phyloP scores from a whole-genome alignment of 2,888 invertebrate genomes.

The Chromoteleia sp. region DNA sequence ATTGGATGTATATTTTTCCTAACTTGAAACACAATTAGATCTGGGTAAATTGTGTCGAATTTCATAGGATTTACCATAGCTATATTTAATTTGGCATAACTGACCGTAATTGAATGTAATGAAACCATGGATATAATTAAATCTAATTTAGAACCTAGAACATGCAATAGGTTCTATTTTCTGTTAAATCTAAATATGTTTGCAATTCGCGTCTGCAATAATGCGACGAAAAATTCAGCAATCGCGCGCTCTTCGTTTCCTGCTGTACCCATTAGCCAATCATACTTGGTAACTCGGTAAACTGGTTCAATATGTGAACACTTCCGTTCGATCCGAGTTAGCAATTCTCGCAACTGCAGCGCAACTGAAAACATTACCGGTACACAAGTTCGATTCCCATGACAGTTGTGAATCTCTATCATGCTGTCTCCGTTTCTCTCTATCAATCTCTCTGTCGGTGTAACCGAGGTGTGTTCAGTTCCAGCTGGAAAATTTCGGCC shows the following conservation, averaged over 20 bases:
- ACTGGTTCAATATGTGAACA: conserved; percentile 50
- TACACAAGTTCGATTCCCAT: conserved; percentile 68
- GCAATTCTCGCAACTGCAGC: conserved; percentile 45
- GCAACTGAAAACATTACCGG: conserved; percentile 62
- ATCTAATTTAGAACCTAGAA: too few relatives aligned
- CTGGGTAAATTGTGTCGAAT: too few relatives aligned
- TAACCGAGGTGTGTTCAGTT: conserved; percentile 45
- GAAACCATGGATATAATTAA: too few relatives aligned
- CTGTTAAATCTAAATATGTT: background rate
- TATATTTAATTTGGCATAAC: too few relatives aligned
- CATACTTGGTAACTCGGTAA: conserved; percentile 23
- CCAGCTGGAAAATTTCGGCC: conserved; percentile 53
- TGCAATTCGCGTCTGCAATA: background rate
- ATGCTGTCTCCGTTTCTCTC: conserved; percentile 32
- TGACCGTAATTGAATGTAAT: too few relatives aligned
- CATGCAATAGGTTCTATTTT: too few relatives aligned
- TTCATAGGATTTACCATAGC: too few relatives aligned
- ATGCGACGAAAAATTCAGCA: conserved; percentile 17
- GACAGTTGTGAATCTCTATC: conserved; percentile 62
- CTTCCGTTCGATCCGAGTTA: conserved; percentile 44
- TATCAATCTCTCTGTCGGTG: conserved; percentile 18
- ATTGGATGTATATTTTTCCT: too few relatives aligned
- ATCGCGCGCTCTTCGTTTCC: conserved; percentile 33
- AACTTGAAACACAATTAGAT: too few relatives aligned
- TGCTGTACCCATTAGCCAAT: conserved; percentile 43